phyloP scores from a whole-genome alignment of 2,888 invertebrate species.

The Apodemia hepburni region DNA sequence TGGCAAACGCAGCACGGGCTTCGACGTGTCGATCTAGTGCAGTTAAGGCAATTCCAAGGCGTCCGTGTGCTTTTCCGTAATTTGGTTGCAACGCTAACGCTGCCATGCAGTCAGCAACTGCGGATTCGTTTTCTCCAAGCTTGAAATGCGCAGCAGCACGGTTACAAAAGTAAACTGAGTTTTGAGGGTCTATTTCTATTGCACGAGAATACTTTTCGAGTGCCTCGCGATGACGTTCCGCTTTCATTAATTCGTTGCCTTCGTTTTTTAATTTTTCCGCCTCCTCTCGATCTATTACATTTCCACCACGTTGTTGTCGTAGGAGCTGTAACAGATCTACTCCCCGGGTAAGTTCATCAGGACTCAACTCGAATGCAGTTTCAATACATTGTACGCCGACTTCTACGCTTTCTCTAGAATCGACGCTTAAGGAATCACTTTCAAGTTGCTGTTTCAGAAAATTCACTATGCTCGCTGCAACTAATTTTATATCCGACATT shows the following conservation, averaged over 20 bases:
- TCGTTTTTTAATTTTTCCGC: constrained; percentile 94
- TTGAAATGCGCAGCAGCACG: constrained; percentile 97
- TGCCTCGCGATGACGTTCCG: constrained; percentile 89
- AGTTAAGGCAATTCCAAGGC: constrained; percentile 93
- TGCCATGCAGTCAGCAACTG: constrained; percentile 94
- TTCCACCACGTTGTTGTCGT: constrained; percentile 40
- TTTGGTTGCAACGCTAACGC: constrained; percentile 93
- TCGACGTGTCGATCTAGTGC: constrained; percentile 90
- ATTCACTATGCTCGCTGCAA: constrained; percentile 79
- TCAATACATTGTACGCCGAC: constrained; percentile 97
- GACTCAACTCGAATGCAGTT: constrained; percentile 89
- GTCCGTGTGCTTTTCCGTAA: constrained; percentile 97
- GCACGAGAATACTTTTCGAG: constrained; percentile 93
- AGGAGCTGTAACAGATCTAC: constrained; percentile 57
- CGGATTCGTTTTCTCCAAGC: constrained; percentile 89
- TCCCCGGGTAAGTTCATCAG: constrained; percentile 58
- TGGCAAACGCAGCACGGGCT: constrained; percentile 92
- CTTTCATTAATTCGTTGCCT: constrained; percentile 94
- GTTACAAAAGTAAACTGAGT: constrained; percentile 98
- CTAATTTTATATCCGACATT: constrained; percentile 65
- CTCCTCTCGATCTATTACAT: constrained; percentile 71
- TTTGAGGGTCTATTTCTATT: constrained; percentile 91
- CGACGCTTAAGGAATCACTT: constrained; percentile 58
- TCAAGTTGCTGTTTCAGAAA: constrained; percentile 79
- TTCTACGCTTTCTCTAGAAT: constrained; percentile 88